Conservation (phyloP, 2,888 invertebrate genomes). For the Aphidius colemani region DNA sequence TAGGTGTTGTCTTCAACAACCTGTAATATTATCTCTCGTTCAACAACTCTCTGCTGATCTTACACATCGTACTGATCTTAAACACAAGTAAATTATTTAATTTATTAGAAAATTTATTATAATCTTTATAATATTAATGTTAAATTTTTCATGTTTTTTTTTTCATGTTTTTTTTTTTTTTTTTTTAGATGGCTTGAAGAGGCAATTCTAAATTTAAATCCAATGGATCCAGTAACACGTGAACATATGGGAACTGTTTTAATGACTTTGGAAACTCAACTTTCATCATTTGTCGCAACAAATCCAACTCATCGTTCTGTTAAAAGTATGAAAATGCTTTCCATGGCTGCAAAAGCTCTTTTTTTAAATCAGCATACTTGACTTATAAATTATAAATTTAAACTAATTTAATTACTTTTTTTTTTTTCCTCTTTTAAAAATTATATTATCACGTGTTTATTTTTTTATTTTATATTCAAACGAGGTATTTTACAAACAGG, state of each 20-base stretch:
- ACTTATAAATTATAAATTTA: constrained; percentile 13
- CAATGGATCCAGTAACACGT: constrained; percentile 74
- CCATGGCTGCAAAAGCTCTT: constrained; percentile 71
- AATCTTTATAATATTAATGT: background rate
- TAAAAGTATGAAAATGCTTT: constrained; percentile 71
- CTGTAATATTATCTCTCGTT: constrained; percentile 88
- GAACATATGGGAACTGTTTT: constrained; percentile 84
- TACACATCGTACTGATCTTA: constrained; percentile 79
- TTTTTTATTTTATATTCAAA: too few species aligned
- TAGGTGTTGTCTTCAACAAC: constrained; percentile 79
- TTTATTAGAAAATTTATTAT: background rate
- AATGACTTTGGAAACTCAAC: constrained; percentile 75
- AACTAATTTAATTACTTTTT: background rate
- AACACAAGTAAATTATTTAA: constrained; percentile 69
- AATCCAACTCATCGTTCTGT: constrained; percentile 71
- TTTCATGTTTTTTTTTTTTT: too few species aligned
- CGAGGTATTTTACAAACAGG: too few species aligned
- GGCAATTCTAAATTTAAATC: constrained; percentile 82
- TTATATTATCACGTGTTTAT: too few species aligned
- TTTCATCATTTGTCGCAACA: constrained; percentile 70
- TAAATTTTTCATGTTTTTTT: too few species aligned
- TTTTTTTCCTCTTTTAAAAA: background rate
- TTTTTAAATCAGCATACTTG: constrained; percentile 51
- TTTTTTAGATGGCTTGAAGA: constrained; percentile 80
- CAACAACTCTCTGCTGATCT: constrained; percentile 93